Evolutionary conservation across 2,888 invertebrate species (phyloP).

Genomic region (Mythimna lalbum): DNA sequence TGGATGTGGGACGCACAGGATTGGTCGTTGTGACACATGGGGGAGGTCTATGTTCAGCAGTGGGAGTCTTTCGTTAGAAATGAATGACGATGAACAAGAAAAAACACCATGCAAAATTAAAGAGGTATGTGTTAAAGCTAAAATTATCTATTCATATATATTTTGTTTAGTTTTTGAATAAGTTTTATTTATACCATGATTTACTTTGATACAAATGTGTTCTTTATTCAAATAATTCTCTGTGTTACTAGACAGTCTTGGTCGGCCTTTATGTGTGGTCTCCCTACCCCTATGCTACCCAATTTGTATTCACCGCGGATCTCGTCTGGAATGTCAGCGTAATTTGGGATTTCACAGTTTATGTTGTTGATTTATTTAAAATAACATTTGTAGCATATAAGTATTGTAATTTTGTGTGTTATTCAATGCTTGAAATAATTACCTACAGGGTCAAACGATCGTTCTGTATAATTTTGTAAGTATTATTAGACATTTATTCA

Average conservation of each 20-base stretch:
- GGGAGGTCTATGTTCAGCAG: too few relatives aligned
- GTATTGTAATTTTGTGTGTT: neutral
- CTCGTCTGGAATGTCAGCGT: constrained; percentile 75
- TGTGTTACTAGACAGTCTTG: neutral
- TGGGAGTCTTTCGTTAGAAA: too few relatives aligned
- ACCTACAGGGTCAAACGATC: neutral
- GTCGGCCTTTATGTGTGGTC: constrained; percentile 1
- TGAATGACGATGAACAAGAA: too few relatives aligned
- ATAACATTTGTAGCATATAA: constrained; percentile 30
- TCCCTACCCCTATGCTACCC: constrained; percentile 59
- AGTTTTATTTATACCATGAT: neutral
- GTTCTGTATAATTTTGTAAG: neutral
- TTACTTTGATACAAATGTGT: neutral
- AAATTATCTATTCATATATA: too few relatives aligned
- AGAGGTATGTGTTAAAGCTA: too few relatives aligned
- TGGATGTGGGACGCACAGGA: too few relatives aligned
- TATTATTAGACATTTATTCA: too few relatives aligned
- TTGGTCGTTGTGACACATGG: too few relatives aligned
- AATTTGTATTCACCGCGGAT: constrained; percentile 74
- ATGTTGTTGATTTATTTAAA: constrained; percentile 63
- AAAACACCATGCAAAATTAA: too few relatives aligned
- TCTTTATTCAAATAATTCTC: neutral
- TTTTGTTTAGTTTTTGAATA: neutral
- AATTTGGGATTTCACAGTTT: constrained; percentile 77
- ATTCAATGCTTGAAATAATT: neutral